phyloP scores from a whole-genome alignment of 2,888 invertebrate species.

The Macroteleia sp. region DNA sequence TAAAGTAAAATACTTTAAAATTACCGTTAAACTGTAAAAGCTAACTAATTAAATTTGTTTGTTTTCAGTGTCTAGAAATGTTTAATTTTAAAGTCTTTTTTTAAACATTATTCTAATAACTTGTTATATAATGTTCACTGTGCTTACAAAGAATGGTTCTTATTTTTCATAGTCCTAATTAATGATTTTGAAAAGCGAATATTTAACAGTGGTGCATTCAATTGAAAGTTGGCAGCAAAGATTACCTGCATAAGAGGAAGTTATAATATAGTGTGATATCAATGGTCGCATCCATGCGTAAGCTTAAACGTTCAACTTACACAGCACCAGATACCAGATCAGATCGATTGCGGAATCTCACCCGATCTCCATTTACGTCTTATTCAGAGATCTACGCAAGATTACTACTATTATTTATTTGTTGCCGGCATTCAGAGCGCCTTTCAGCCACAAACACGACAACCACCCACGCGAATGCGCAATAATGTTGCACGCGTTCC shows the following conservation, averaged over 20 bases:
- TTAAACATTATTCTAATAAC: too few species aligned
- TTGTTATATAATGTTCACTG: too few species aligned
- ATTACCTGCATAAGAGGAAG: constrained; percentile 30
- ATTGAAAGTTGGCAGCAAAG: constrained; percentile 36
- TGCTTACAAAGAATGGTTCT: too few species aligned
- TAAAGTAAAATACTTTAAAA: too few species aligned
- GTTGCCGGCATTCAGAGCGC: constrained; percentile 49
- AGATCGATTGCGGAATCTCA: constrained; percentile 71
- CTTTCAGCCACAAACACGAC: constrained; percentile 50
- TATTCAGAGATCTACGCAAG: constrained; percentile 72
- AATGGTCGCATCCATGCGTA: constrained; percentile 57
- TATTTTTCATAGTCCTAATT: too few species aligned
- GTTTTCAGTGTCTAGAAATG: too few species aligned
- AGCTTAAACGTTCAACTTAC: constrained; percentile 60
- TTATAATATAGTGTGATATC: constrained; percentile 21
- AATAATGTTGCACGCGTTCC: constrained; percentile 23
- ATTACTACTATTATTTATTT: constrained; percentile 75
- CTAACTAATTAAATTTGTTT: too few species aligned
- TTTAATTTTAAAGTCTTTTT: too few species aligned
- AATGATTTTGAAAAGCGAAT: constrained; percentile 40
- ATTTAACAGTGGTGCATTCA: constrained; percentile 45
- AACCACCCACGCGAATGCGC: constrained; percentile 53
- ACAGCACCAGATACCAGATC: constrained; percentile 65
- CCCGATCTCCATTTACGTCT: constrained; percentile 75
- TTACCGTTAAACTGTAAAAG: too few species aligned